Conservation (phyloP, 35 echinoderm and acorn worm species). For the Heliocidaris erythrogramma region DNA sequence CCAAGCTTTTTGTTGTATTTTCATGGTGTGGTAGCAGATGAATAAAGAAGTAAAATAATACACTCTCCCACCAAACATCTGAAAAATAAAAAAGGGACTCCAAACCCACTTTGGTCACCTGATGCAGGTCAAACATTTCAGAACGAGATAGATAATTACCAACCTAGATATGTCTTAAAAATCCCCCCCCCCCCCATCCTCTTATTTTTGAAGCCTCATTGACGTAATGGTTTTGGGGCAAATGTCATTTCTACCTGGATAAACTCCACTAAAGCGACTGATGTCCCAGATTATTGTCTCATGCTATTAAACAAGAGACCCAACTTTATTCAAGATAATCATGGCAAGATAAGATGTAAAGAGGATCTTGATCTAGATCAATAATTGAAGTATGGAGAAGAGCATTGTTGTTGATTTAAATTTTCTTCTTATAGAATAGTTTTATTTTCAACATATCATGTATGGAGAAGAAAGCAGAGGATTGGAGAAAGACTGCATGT, state of each 20-base stretch:
- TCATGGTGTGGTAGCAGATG: too few species aligned
- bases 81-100: neutral
- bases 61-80: too few species aligned
- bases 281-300: neutral
- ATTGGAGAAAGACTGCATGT: too few species aligned
- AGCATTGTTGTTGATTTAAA: too few species aligned
- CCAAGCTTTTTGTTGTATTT: too few species aligned
- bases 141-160: neutral
- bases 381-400: too few species aligned
- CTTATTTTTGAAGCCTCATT: neutral
- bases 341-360: neutral
- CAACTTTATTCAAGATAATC: neutral
- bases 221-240: neutral
- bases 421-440: too few species aligned
- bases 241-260: constrained; percentile 1
- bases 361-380: neutral
- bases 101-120: neutral
- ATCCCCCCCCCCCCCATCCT: neutral
- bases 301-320: neutral
- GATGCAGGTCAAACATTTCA: neutral
- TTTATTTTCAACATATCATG: too few species aligned
- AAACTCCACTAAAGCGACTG: neutral
- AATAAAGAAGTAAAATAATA: too few species aligned
- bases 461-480: too few species aligned
- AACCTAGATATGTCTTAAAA: neutral